Evolutionary conservation across 2,888 invertebrate genomes (phyloP).

Genomic region (Chesias legatella): DNA sequence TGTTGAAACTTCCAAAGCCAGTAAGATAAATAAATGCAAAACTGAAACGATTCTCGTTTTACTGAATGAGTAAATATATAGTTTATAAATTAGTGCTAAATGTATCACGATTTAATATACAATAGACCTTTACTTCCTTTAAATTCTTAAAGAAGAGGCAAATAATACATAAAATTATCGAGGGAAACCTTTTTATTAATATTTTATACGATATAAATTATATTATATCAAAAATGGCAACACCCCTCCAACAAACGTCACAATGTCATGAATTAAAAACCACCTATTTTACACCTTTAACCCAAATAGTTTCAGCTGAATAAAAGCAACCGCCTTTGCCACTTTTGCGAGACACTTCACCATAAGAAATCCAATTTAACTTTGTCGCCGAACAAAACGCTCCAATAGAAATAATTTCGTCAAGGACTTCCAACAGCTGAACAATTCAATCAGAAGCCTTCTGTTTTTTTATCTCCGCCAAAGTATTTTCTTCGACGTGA

Average conservation of each 20-base stretch:
- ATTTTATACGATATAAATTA: no score
- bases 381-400: slow-evolving; percentile 75
- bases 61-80: no score
- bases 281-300: slow-evolving; percentile 59
- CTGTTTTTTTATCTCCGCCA: slow-evolving; percentile 53
- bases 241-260: slow-evolving; percentile 34
- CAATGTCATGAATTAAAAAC: slow-evolving; percentile 42
- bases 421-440: slow-evolving; percentile 72
- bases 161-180: no score
- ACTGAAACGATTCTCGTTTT: no score
- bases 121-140: no score
- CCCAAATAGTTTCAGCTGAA: slow-evolving; percentile 58
- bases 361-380: slow-evolving; percentile 79
- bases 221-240: slow-evolving; percentile 6
- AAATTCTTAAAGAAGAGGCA: no score
- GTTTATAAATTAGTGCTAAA: no score
- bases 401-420: slow-evolving; percentile 78
- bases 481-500: slow-evolving; percentile 50
- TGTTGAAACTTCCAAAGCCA: no score
- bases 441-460: slow-evolving; percentile 72
- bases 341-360: slow-evolving; percentile 63
- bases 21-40: no score
- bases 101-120: no score
- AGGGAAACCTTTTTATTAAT: no score
- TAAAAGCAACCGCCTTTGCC: slow-evolving; percentile 60